Evolutionary conservation across 2,797 vertebrate genomes (phyloP), one percentile per base, ranked within the genome.

Genomic region (Tympanoctomys barrerae): DNA sequence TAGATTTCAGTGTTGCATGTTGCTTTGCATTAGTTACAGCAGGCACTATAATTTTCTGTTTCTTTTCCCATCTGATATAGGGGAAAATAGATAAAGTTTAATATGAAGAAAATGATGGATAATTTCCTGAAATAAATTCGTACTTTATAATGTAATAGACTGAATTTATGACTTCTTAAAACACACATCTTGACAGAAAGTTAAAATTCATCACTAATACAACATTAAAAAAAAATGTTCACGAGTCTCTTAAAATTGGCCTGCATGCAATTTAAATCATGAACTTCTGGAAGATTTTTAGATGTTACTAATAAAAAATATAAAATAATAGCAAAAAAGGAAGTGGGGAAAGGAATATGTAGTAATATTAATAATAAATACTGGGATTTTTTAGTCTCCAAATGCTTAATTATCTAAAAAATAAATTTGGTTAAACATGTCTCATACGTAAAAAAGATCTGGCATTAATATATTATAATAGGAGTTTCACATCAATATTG

Each of bases 31-130:
- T 98, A 85, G 97, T 87, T 97, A 98, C 54, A 31, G 91, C 52
- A 78, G 83, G 81, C 70, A 87, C 64, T 95, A 68, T 88, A 62
- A 93, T 92, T 94, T 94, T 97, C 84, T 96, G 95, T 94, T 97
- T 98, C 98, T 96, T 98, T 98, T 97, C 97, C 98, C 87, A 98
- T 98, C 97, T 98, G 96, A 96, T 97, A 95, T 33, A 92, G 57
- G 52, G 89, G 59, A 77, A 94, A 97, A 96, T 96, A 97, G 81
- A 93, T 92, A 66, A 94, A 89, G 24, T 83, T 92, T 86, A 54
- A 92, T 12, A 85, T 80, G n/a, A 97, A 90, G 81, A 96, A 93
- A 95, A 91, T 89, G 70, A 92, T 66, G 70, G 14, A 12, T 49
- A 90, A 90, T 80, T 95, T 91, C 19, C 42, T 89, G 10, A 93